phyloP scores from a whole-genome alignment of 2,888 invertebrate species.

The Hymenopus coronatus region DNA sequence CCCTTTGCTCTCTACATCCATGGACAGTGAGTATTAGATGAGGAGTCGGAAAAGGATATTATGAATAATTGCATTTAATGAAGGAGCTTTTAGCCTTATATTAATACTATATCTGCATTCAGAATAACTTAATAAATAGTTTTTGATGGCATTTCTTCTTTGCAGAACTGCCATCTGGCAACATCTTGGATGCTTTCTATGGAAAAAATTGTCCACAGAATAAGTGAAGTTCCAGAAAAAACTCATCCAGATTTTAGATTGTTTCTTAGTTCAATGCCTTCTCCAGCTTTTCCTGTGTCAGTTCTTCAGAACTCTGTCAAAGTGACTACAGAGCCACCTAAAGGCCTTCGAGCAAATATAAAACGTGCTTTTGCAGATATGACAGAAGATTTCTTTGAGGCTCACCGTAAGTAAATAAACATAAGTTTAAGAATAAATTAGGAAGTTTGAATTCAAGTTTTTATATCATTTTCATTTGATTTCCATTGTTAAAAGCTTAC shows the following conservation, averaged over 20 bases:
- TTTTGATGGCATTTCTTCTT: slow-evolving; percentile 27
- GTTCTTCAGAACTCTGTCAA: slow-evolving; percentile 91
- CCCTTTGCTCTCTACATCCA: too few relatives aligned
- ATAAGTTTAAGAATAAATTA: neutral
- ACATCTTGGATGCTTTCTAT: slow-evolving; percentile 89
- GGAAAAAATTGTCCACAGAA: slow-evolving; percentile 72
- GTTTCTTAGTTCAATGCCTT: slow-evolving; percentile 88
- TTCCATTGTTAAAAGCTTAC: neutral
- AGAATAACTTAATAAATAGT: too few relatives aligned
- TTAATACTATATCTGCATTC: too few relatives aligned
- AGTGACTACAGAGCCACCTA: slow-evolving; percentile 92
- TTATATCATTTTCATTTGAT: neutral
- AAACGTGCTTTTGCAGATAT: slow-evolving; percentile 78
- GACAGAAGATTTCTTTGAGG: slow-evolving; percentile 75
- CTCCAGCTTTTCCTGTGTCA: slow-evolving; percentile 80
- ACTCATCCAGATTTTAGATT: slow-evolving; percentile 74
- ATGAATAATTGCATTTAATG: too few relatives aligned
- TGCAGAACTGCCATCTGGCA: slow-evolving; percentile 89
- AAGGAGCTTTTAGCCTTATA: too few relatives aligned
- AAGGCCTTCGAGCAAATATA: slow-evolving; percentile 85
- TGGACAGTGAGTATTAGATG: too few relatives aligned
- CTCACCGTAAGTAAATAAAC: slow-evolving; percentile 57
- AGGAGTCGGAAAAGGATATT: too few relatives aligned
- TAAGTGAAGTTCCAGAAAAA: slow-evolving; percentile 63
- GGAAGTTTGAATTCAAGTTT: neutral